These are phyloP conservation scores for Dryas iulia DNA, from an alignment of 1,140 invertebrate genomes.

Conservation along the genomic window DNA sequence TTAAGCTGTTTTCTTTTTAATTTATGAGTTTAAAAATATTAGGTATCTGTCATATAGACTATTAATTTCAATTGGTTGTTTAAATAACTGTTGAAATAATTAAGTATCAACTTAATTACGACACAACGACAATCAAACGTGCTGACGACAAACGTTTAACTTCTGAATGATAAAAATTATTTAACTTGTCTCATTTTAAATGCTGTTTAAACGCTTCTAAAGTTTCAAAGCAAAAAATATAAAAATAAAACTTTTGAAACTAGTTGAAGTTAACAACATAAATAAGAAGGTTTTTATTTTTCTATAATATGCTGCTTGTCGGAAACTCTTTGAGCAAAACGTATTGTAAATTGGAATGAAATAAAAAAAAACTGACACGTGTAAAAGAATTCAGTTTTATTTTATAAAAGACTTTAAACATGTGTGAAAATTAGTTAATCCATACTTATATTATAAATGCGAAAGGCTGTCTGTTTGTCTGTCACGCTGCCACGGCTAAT, in stretches of 20 bases:
- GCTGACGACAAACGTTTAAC: neutral
- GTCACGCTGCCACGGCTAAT: too few species aligned
- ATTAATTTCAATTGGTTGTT: neutral
- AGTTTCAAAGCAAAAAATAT: neutral
- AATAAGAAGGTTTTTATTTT: neutral
- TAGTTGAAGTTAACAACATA: neutral
- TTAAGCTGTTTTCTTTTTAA: too few species aligned
- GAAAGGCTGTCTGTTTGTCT: too few species aligned
- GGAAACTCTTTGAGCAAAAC: neutral
- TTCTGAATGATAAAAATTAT: neutral
- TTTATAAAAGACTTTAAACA: neutral
- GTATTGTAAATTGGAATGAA: neutral
- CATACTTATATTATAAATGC: too few species aligned
- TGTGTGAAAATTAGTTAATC: too few species aligned
- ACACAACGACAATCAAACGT: neutral
- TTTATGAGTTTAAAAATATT: too few species aligned
- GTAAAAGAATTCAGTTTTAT: neutral
- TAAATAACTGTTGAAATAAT: conserved; percentile 1
- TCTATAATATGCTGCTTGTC: neutral
- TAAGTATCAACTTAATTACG: neutral
- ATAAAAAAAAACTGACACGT: neutral
- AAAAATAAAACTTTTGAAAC: neutral
- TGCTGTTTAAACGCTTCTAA: neutral
- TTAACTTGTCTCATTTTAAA: neutral
- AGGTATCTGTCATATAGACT: too few species aligned